These are phyloP conservation scores for Pipistrellus pygmaeus DNA, from an alignment of 2,797 vertebrate species.

Conservation along the genomic window DNA sequence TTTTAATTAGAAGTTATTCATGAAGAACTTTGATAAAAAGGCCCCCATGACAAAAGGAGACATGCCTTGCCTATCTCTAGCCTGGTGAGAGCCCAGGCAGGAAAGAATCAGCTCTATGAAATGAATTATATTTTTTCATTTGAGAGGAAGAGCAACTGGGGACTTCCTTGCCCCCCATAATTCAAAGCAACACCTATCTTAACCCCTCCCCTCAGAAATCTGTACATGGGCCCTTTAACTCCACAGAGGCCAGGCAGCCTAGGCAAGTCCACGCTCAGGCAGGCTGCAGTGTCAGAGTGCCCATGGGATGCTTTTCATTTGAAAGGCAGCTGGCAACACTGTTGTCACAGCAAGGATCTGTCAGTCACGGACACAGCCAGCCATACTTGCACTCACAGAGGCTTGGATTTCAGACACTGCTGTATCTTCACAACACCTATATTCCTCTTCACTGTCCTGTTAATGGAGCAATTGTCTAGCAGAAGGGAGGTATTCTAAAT, in stretches of 20 bases:
- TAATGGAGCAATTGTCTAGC: background rate
- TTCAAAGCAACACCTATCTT: background rate
- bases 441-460: background rate
- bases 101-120: background rate
- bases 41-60: background rate
- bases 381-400: background rate
- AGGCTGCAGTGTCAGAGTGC: background rate
- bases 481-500: constrained; percentile 19
- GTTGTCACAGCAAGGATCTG: background rate
- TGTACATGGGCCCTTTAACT: background rate
- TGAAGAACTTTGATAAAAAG: background rate
- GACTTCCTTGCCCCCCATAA: background rate
- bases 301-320: background rate
- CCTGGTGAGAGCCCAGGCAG: background rate
- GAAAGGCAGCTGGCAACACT: background rate
- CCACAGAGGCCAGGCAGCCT: background rate
- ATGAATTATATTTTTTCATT: background rate
- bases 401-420: background rate
- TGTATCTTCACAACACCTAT: accelerated
- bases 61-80: background rate
- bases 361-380: background rate
- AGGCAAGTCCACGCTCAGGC: background rate
- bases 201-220: background rate
- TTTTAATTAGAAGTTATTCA: background rate
- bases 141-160: background rate